Evolutionary conservation across 2,797 vertebrate genomes (phyloP).

Genomic region (Epinephelus coioides): DNA sequence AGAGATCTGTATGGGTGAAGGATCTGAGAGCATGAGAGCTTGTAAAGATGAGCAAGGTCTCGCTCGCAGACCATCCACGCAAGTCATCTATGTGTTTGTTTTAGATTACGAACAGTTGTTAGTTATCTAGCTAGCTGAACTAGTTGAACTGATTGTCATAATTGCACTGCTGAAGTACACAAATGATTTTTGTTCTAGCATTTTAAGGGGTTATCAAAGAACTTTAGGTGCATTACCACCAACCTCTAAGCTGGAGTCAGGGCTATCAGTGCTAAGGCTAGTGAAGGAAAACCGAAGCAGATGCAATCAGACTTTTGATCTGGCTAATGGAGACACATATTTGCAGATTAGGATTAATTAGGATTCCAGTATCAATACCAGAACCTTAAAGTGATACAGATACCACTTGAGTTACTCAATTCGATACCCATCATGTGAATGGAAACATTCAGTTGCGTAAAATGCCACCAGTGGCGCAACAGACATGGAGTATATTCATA

Average conservation of each 20-base stretch:
- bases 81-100: not conserved
- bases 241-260: too few relatives aligned
- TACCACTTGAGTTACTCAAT: too few relatives aligned
- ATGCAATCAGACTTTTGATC: not conserved
- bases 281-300: not conserved
- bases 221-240: not conserved
- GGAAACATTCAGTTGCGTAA: too few relatives aligned
- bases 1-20: not conserved
- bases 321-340: not conserved
- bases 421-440: too few relatives aligned
- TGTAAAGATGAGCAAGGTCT: not conserved
- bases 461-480: too few relatives aligned
- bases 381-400: too few relatives aligned
- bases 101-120: not conserved
- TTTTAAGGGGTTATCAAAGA: not conserved
- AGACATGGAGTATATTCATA: too few relatives aligned
- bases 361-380: too few relatives aligned
- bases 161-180: not conserved
- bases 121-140: not conserved
- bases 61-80: not conserved
- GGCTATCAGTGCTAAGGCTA: too few relatives aligned
- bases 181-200: not conserved
- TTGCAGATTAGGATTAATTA: not conserved
- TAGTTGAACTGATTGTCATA: not conserved
- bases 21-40: not conserved